Evolutionary conservation across 2,888 invertebrate genomes (phyloP), one percentile per base, ranked within the genome.

Genomic region (Pediacus dermestoides): DNA sequence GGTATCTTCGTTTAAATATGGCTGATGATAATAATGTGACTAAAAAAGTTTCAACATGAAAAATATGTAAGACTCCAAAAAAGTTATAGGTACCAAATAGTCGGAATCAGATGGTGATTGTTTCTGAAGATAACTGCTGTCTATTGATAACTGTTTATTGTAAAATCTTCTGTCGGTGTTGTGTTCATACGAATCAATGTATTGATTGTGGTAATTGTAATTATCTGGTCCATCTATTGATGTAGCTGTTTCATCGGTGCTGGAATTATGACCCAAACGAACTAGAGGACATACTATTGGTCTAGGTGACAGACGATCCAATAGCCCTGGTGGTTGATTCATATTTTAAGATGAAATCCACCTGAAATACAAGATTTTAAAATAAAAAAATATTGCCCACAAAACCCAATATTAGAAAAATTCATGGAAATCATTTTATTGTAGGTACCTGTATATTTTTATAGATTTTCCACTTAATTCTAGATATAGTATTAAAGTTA

Each of bases 281-380:
- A 78, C 78, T 57, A 80, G 66, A 37, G 80, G 79, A 63, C 79
- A 80, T 55, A 75, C 74, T 58, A 74, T 63, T 30, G 72, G 72
- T 53, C 72, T 67, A 42, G 70, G 70, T 38, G 66, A 66, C 39
- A 66, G 52, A 44, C 63, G 59, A 45, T 67, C 64, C 50, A 64
- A 45, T 30, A 61, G 54, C 38, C 59, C 61, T 47, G 64, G 52
- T 44, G 60, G 55, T 46, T 54, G 55, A 53, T 54, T 55, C 57
- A 57, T 57, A 44, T 52, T 26, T 23, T 34, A 13, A 28, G 28
- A 28, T 28, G n/a, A n/a, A n/a, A n/a, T n/a, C 11, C 21, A 18
- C 21, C 21, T 18, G 21, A 18, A 18, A 18, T n/a, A 28, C 2
- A 11, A 2, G 21, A 9, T 15, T 7, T 35, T 2, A 22, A 35